Evolutionary conservation across 2,888 invertebrate species (phyloP).

Genomic region (Tachystola acroxantha): DNA sequence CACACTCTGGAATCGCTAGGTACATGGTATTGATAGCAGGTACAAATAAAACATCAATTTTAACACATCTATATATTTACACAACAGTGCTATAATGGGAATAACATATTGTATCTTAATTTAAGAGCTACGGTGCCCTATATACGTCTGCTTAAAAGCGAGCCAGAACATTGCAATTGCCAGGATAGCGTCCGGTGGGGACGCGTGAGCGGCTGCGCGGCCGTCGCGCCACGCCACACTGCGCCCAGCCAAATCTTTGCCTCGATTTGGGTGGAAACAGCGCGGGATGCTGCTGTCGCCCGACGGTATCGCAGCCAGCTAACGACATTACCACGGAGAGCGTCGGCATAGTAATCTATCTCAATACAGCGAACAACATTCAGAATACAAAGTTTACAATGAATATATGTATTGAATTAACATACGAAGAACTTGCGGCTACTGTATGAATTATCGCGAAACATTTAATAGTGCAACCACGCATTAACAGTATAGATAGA

Average conservation of each 20-base stretch:
- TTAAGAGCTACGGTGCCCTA: constrained; percentile 54
- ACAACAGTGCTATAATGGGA: constrained; percentile 72
- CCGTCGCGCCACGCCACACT: constrained; percentile 51
- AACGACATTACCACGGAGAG: constrained; percentile 36
- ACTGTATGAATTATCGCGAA: too few relatives aligned
- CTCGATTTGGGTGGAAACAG: constrained; percentile 60
- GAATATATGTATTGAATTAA: not conserved
- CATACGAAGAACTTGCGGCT: not conserved
- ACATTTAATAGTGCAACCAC: too few relatives aligned
- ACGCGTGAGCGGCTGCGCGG: constrained; percentile 40
- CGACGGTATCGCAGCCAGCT: constrained; percentile 40
- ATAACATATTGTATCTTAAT: constrained; percentile 51
- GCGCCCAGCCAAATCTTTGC: constrained; percentile 61
- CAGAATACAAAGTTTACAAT: not conserved
- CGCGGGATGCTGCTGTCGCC: constrained; percentile 66
- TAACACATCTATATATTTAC: constrained; percentile 78
- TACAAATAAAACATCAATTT: constrained; percentile 55
- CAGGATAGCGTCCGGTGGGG: constrained; percentile 47
- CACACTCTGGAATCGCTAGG: too few relatives aligned
- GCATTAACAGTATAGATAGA: too few relatives aligned
- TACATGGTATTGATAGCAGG: too few relatives aligned
- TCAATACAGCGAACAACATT: too few relatives aligned
- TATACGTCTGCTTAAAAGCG: constrained; percentile 42
- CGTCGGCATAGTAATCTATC: not conserved
- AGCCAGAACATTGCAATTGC: constrained; percentile 52